Evolutionary conservation across 2,888 invertebrate species (phyloP).

Genomic region (Girardia tigrina): DNA sequence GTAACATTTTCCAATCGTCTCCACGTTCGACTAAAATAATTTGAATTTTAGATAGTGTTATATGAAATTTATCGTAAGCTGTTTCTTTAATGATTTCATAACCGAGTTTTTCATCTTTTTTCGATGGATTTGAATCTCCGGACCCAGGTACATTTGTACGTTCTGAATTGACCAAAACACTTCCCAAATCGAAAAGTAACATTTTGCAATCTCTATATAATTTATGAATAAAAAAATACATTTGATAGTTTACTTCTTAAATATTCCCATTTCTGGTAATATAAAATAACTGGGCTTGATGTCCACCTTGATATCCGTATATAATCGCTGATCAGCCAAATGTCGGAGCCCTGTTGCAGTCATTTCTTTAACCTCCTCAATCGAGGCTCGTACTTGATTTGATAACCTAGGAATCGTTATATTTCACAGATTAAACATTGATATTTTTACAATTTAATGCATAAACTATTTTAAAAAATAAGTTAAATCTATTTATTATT

Average conservation of each 20-base stretch:
- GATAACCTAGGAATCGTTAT: no score
- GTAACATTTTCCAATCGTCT: slow-evolving; percentile 65
- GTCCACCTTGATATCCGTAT: slow-evolving; percentile 55
- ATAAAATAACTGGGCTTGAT: slow-evolving; percentile 75
- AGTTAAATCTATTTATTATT: no score
- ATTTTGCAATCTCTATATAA: slow-evolving; percentile 55
- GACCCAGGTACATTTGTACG: slow-evolving; percentile 39
- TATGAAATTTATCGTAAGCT: slow-evolving; percentile 73
- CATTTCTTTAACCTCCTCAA: slow-evolving; percentile 74
- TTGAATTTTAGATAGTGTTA: slow-evolving; percentile 67
- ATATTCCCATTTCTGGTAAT: slow-evolving; percentile 68
- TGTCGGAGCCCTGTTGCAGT: slow-evolving; percentile 81
- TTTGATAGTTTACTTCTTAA: slow-evolving; percentile 56
- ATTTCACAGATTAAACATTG: no score
- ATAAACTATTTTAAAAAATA: no score
- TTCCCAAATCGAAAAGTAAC: slow-evolving; percentile 72
- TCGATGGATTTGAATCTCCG: slow-evolving; percentile 27
- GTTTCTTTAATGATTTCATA: slow-evolving; percentile 61
- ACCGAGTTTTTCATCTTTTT: slow-evolving; percentile 48
- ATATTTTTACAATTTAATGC: no score
- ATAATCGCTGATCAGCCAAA: slow-evolving; percentile 60
- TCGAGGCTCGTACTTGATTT: slow-evolving; percentile 66
- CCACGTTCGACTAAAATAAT: slow-evolving; percentile 52
- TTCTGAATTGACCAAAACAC: slow-evolving; percentile 53
- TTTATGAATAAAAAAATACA: not conserved